Evolutionary conservation across 1,140 invertebrate genomes (phyloP).

Genomic region (Probaryconus sp.): DNA sequence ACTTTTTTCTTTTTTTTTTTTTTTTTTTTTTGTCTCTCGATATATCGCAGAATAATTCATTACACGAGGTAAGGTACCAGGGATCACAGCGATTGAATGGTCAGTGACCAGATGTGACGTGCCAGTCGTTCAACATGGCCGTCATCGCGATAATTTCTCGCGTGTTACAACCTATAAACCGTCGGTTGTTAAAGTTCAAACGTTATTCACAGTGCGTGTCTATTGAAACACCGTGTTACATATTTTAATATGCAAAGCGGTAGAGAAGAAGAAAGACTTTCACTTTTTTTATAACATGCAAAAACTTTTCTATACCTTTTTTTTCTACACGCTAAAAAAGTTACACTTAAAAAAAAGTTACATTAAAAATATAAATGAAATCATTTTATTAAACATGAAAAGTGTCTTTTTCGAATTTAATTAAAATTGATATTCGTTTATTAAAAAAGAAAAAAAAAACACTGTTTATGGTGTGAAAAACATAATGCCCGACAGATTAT

Average conservation of each 20-base stretch:
- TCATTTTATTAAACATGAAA: no score
- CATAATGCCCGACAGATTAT: conserved; percentile 39
- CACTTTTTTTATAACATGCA: no score
- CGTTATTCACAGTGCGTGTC: background rate
- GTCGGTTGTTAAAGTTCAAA: background rate
- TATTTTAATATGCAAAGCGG: no score
- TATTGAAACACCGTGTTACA: background rate
- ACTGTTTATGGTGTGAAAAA: conserved; percentile 37
- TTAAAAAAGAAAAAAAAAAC: no score
- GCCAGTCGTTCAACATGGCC: conserved; percentile 63
- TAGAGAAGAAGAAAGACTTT: no score
- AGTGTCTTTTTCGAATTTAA: no score
- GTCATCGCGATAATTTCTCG: conserved; percentile 68
- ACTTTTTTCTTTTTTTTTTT: background rate
- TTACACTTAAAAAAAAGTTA: no score
- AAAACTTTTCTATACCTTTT: no score
- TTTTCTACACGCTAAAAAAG: no score
- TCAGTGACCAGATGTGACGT: conserved; percentile 74
- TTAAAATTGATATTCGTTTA: no score
- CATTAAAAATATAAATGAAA: no score
- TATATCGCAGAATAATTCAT: conserved; percentile 68
- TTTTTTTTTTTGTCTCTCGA: conserved; percentile 13
- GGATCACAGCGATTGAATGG: conserved; percentile 73
- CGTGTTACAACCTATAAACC: conserved; percentile 71
- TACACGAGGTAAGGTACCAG: conserved; percentile 32